These are phyloP conservation scores for Galerucella calmariensis DNA, from an alignment of 2,888 invertebrate species.

Conservation along the genomic window DNA sequence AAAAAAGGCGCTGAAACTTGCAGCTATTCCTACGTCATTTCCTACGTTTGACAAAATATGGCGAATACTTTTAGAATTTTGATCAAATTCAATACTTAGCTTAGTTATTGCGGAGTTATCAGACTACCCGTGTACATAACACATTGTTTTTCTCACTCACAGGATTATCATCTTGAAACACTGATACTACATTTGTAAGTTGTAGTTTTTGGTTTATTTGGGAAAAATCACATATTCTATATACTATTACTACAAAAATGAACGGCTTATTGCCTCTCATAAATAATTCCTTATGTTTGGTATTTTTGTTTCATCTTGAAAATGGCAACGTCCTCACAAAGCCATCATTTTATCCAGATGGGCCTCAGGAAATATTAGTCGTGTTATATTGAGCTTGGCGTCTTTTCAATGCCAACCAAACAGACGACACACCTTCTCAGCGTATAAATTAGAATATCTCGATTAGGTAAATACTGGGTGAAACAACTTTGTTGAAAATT, in stretches of 20 bases:
- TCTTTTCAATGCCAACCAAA: slow-evolving; percentile 62
- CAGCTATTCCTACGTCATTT: no score
- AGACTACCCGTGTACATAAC: no score
- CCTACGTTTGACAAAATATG: no score
- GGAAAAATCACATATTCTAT: no score
- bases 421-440: slow-evolving; percentile 55
- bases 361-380: slow-evolving; percentile 64
- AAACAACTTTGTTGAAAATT: not conserved
- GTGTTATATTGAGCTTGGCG: slow-evolving; percentile 64
- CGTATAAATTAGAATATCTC: slow-evolving; percentile 37
- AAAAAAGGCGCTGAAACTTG: no score
- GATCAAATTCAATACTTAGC: no score
- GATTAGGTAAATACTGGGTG: slow-evolving; percentile 29
- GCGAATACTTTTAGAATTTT: no score
- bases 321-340: slow-evolving; percentile 38
- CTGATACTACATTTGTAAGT: no score
- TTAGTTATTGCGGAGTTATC: no score
- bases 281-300: not conserved
- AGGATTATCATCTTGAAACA: no score
- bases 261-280: not conserved
- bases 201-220: no score
- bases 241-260: not conserved
- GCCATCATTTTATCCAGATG: slow-evolving; percentile 57
- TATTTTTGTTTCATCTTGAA: not conserved
- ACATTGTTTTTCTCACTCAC: no score